These are phyloP conservation scores for Chirona hameri DNA, from an alignment of 2,888 invertebrate genomes.

Conservation along the genomic window DNA sequence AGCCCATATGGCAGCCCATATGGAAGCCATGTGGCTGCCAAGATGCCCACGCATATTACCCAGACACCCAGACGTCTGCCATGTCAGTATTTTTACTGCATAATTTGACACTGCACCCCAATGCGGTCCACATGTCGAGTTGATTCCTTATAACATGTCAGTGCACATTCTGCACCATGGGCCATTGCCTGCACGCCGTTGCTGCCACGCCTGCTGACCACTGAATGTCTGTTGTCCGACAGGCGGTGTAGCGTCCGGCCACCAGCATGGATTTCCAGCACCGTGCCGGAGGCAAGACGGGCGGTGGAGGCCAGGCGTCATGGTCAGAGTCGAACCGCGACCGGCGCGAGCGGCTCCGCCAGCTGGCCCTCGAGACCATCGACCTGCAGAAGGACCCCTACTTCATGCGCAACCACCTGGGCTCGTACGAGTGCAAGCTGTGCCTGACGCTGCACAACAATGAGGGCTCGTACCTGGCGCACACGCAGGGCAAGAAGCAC, in stretches of 20 bases:
- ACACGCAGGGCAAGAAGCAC: conserved; percentile 99
- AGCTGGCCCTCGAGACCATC: conserved; percentile 95
- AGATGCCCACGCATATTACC: too few species aligned
- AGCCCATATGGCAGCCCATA: too few species aligned
- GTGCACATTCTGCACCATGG: too few species aligned
- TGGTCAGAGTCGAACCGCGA: conserved; percentile 98
- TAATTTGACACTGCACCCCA: too few species aligned
- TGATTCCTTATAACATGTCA: too few species aligned
- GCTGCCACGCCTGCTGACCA: too few species aligned
- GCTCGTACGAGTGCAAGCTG: conserved; percentile 97
- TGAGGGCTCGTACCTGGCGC: conserved; percentile 97
- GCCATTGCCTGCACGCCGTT: too few species aligned
- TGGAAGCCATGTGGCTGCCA: too few species aligned
- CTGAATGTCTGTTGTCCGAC: too few species aligned
- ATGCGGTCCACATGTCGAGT: too few species aligned
- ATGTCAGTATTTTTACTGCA: too few species aligned
- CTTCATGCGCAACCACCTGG: conserved; percentile 99
- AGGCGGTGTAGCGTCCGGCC: background rate
- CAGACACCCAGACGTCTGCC: too few species aligned
- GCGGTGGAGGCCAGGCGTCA: conserved; percentile 98
- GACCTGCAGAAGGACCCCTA: conserved; percentile 99
- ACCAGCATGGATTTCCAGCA: conserved; percentile 94
- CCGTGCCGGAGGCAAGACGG: conserved; percentile 97
- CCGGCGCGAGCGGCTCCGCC: conserved; percentile 87
- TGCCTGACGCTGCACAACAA: conserved; percentile 98